Conservation (phyloP, 2,888 invertebrate genomes). For the Lasioglossum vierecki region DNA sequence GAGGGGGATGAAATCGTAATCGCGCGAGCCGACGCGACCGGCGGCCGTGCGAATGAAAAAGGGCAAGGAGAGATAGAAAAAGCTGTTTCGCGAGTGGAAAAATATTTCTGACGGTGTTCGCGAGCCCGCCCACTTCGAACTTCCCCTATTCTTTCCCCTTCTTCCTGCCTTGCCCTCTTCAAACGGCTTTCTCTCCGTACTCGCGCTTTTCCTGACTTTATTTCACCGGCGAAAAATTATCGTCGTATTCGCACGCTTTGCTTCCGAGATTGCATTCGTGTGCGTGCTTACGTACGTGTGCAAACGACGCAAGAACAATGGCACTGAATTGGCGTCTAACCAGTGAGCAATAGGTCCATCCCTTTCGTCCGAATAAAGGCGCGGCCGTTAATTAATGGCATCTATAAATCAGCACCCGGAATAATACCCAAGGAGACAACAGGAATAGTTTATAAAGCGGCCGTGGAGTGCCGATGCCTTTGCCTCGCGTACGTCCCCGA, state of each 20-base stretch:
- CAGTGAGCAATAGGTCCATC: constrained; percentile 84
- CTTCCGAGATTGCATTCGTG: constrained; percentile 51
- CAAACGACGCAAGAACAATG: constrained; percentile 84
- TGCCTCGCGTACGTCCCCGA: constrained; percentile 53
- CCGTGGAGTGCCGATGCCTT: constrained; percentile 71
- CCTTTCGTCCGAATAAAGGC: constrained; percentile 84
- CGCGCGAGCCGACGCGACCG: constrained; percentile 10
- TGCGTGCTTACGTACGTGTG: constrained; percentile 75
- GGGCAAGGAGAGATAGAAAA: constrained; percentile 52
- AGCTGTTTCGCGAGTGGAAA: constrained; percentile 77
- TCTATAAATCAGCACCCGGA: constrained; percentile 82
- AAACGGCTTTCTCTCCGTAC: constrained; percentile 67
- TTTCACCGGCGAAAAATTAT: constrained; percentile 75
- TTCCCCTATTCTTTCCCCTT: constrained; percentile 65
- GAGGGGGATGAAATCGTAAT: neutral
- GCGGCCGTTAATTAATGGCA: constrained; percentile 83
- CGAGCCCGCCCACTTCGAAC: constrained; percentile 75
- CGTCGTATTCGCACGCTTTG: constrained; percentile 70
- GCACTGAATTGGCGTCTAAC: constrained; percentile 83
- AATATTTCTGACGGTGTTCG: constrained; percentile 81
- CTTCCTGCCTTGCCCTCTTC: constrained; percentile 63
- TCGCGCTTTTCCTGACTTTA: constrained; percentile 74
- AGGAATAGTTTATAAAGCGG: constrained; percentile 83
- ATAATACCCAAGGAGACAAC: constrained; percentile 84
- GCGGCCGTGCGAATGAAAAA: constrained; percentile 38